A percentile compares a stretch with the other conserved stretches of the same genome.
These are phyloP conservation scores for mouse (Mus musculus) DNA, from an alignment of 2,113 vertebrate genomes.

Conservation along the genomic window DNA sequence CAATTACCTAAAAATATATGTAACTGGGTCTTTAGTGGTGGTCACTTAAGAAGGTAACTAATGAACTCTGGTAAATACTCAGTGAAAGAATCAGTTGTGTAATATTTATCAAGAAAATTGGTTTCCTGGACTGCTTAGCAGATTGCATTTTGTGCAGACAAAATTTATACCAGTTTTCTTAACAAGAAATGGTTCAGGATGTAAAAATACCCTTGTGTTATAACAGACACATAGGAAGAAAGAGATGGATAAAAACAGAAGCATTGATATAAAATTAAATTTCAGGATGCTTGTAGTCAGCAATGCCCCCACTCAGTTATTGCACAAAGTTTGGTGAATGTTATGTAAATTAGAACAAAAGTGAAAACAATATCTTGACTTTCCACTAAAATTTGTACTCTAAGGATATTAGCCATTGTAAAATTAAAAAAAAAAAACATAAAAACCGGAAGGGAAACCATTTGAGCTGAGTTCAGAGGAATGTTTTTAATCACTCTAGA, in stretches of 20 bases:
- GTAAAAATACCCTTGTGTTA: background rate
- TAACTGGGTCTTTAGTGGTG: background rate
- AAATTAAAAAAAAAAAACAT: background rate
- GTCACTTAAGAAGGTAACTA: background rate
- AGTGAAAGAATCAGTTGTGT: background rate
- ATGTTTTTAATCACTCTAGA: background rate
- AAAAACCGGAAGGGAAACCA: background rate
- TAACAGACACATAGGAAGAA: background rate
- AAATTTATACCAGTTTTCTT: background rate
- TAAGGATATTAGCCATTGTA: background rate
- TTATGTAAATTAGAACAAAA: constrained; percentile 18
- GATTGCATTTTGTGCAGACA: background rate
- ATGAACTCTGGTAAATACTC: background rate
- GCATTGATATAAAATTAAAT: background rate
- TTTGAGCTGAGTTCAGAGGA: background rate
- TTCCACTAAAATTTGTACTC: background rate
- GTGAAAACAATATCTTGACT: background rate
- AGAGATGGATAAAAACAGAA: background rate
- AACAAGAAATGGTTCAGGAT: background rate
- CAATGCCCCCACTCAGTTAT: background rate
- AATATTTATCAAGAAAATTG: background rate
- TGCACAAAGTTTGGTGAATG: background rate
- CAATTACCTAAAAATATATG: background rate
- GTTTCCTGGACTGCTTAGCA: background rate
- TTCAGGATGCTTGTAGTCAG: background rate